Conservation (phyloP, 2,797 vertebrate genomes). For the Sebastes wilsoni region DNA sequence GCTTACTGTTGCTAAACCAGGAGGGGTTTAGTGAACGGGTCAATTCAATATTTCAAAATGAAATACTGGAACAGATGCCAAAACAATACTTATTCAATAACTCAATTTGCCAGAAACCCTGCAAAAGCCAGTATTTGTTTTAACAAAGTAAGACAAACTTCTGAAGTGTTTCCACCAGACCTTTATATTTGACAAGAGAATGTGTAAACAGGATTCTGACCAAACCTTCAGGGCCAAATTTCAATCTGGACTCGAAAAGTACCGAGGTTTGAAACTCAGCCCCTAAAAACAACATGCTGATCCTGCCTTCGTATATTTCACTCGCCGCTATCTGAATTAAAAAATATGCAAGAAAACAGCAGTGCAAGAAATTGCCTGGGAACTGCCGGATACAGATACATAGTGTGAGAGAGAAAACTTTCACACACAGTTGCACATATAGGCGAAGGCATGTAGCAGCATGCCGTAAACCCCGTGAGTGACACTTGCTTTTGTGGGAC, state of each 20-base stretch:
- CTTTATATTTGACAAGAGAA: conserved; percentile 11
- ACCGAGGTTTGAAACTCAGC: background rate
- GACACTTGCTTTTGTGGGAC: conserved; percentile 57
- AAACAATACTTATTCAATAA: conserved; percentile 4
- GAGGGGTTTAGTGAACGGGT: background rate
- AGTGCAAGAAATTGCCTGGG: background rate
- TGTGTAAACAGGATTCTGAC: conserved; percentile 7
- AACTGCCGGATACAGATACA: conserved; percentile 3
- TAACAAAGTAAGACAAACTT: background rate
- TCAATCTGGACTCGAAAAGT: conserved; percentile 1
- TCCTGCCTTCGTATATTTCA: background rate
- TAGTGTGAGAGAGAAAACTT: conserved; percentile 38
- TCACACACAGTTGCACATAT: conserved; percentile 48
- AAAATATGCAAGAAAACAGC: conserved; percentile 10
- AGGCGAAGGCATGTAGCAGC: conserved; percentile 66
- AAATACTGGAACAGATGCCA: background rate
- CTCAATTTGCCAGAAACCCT: background rate
- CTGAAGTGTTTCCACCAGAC: conserved; percentile 2
- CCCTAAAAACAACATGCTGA: background rate
- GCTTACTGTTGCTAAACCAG: background rate
- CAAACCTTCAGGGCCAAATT: background rate
- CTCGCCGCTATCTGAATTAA: background rate
- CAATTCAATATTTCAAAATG: background rate
- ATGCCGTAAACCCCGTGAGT: conserved; percentile 60
- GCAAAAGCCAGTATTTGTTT: conserved; percentile 12